A percentile compares a stretch with the other conserved stretches of the same genome.
These are phyloP conservation scores for Craseonycteris thonglongyai DNA, from an alignment of 2,113 vertebrate species.

Conservation along the genomic window DNA sequence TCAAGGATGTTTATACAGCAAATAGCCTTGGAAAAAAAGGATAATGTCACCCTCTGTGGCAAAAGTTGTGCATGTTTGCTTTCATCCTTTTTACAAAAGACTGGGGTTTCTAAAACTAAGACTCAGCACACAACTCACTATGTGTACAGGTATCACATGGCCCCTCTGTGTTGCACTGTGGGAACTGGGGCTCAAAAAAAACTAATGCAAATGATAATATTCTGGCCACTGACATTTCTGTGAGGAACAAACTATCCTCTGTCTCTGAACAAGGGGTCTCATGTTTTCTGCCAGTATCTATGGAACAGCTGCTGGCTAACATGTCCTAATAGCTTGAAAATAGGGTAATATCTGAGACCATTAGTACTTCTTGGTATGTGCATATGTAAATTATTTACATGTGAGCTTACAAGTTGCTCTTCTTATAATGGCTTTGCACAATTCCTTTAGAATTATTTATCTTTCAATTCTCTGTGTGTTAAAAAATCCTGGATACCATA, in stretches of 20 bases:
- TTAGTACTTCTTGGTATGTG: neutral
- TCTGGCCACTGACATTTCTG: neutral
- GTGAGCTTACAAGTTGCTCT: neutral
- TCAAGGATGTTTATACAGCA: neutral
- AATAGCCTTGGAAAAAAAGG: neutral
- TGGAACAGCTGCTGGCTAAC: neutral
- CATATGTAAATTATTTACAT: neutral
- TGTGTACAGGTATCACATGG: fast-evolving
- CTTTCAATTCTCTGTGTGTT: neutral
- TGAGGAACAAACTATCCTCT: neutral
- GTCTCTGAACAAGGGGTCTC: neutral
- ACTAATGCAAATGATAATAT: neutral
- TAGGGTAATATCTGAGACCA: neutral
- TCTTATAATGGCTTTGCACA: neutral
- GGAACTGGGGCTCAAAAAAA: neutral
- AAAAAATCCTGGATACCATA: neutral
- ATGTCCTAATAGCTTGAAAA: neutral
- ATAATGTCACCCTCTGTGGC: neutral
- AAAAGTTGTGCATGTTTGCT: neutral
- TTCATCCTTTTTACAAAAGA: neutral
- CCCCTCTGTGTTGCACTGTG: neutral
- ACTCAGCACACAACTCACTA: neutral
- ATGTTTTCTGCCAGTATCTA: neutral
- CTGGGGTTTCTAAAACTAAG: neutral
- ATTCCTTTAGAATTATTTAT: neutral